phyloP scores from a whole-genome alignment of 2,888 invertebrate genomes.

The Cistogaster globosa region DNA sequence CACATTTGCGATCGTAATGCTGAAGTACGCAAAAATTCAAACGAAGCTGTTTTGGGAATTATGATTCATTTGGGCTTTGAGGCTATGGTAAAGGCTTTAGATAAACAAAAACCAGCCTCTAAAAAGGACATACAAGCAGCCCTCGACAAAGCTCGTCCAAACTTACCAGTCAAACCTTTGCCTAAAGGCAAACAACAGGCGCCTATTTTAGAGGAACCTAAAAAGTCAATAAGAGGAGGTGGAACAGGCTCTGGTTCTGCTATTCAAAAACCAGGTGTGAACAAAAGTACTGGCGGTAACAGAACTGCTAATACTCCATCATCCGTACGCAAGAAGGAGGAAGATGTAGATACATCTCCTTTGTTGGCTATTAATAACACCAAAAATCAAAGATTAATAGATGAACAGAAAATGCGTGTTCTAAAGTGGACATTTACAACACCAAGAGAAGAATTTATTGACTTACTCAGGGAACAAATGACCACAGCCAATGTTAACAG shows the following conservation, averaged over 20 bases:
- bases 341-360: conserved; percentile 92
- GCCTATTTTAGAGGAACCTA: conserved; percentile 83
- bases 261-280: conserved; percentile 72
- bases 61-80: conserved; percentile 95
- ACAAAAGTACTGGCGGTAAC: conserved; percentile 68
- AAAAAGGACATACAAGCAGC: conserved; percentile 90
- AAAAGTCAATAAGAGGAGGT: conserved; percentile 80
- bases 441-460: conserved; percentile 96
- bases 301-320: conserved; percentile 81
- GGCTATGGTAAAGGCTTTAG: conserved; percentile 81
- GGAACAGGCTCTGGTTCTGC: conserved; percentile 73
- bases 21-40: conserved; percentile 95
- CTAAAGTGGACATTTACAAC: conserved; percentile 98
- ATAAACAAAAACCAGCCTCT: conserved; percentile 87
- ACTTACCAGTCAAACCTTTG: conserved; percentile 91
- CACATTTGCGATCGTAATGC: conserved; percentile 95
- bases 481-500: conserved; percentile 93
- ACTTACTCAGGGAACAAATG: conserved; percentile 96
- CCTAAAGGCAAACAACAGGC: conserved; percentile 86
- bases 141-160: conserved; percentile 93
- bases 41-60: conserved; percentile 94
- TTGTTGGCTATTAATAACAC: conserved; percentile 91
- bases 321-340: conserved; percentile 89
- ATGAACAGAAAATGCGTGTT: conserved; percentile 96
- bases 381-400: conserved; percentile 96